Percentiles rank a stretch among this genome's conserved stretches.
phyloP scores from a whole-genome alignment of 1,140 invertebrate species.

The Drosophila dunni region DNA sequence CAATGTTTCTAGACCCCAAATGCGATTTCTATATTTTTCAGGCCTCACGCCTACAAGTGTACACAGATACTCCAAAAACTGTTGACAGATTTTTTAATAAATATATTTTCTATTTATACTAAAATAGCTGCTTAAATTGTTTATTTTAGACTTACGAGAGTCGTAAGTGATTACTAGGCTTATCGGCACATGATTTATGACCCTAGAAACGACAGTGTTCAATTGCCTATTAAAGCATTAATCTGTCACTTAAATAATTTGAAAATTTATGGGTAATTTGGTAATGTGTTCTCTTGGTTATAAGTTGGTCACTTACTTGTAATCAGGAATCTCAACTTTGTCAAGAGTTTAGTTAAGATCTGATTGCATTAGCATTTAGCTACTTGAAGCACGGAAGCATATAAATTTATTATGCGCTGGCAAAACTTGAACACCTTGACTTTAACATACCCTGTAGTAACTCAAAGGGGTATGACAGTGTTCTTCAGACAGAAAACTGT shows the following conservation, averaged over 20 bases:
- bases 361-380: neutral
- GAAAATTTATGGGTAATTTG: neutral
- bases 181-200: conserved; percentile 19
- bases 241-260: conserved; percentile 15
- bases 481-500: too few species aligned
- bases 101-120: conserved; percentile 11
- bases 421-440: neutral
- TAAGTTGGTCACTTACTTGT: neutral
- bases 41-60: conserved; percentile 3
- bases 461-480: neutral
- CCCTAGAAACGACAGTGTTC: conserved; percentile 1
- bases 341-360: conserved; percentile 7
- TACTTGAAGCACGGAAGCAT: neutral
- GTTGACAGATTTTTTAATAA: conserved; percentile 13
- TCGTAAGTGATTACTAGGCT: neutral
- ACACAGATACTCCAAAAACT: conserved; percentile 7
- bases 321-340: conserved; percentile 7
- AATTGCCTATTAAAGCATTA: conserved; percentile 18
- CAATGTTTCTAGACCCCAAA: conserved; percentile 17
- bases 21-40: conserved; percentile 3
- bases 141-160: conserved; percentile 6
- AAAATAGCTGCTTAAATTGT: neutral
- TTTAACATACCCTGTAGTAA: neutral
- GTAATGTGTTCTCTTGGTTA: neutral
- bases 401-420: neutral